Conservation (phyloP, 2,888 invertebrate genomes). For the Antheraea assamensis region DNA sequence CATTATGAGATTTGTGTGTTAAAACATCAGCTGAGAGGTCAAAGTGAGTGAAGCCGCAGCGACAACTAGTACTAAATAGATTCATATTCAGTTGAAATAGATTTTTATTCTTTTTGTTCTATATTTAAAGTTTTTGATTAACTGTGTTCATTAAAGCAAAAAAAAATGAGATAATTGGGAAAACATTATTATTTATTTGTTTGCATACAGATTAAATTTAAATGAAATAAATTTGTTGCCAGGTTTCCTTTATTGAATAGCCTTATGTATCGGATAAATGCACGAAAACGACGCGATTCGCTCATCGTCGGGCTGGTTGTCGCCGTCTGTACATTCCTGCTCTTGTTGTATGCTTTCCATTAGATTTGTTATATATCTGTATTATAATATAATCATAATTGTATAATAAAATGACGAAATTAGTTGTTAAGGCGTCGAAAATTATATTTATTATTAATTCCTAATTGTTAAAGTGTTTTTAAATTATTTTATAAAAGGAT, state of each 20-base stretch:
- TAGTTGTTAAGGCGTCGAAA: not conserved
- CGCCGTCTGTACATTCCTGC: conserved; percentile 93
- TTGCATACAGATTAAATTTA: not conserved
- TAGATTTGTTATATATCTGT: conserved; percentile 50
- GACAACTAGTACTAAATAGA: too few relatives aligned
- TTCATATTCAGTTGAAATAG: too few relatives aligned
- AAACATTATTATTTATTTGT: too few relatives aligned
- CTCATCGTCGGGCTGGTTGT: conserved; percentile 95
- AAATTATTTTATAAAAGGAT: not conserved
- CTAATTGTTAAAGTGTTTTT: conserved; percentile 1
- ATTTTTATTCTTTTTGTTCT: too few relatives aligned
- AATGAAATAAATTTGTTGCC: conserved; percentile 28
- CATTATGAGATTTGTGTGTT: too few relatives aligned
- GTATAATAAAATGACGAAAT: not conserved
- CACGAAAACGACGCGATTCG: conserved; percentile 96
- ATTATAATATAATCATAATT: not conserved
- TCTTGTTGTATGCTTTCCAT: conserved; percentile 91
- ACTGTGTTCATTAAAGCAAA: too few relatives aligned
- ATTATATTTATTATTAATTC: conserved; percentile 2
- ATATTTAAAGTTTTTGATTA: too few relatives aligned
- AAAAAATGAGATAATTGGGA: too few relatives aligned
- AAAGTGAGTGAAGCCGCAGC: too few relatives aligned
- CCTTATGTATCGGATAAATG: conserved; percentile 95
- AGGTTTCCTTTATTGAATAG: conserved; percentile 92
- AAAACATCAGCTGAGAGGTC: too few relatives aligned